Base-by-base conservation (phyloP, 2,797 vertebrate genomes). In the Meda fulgida region DNA sequence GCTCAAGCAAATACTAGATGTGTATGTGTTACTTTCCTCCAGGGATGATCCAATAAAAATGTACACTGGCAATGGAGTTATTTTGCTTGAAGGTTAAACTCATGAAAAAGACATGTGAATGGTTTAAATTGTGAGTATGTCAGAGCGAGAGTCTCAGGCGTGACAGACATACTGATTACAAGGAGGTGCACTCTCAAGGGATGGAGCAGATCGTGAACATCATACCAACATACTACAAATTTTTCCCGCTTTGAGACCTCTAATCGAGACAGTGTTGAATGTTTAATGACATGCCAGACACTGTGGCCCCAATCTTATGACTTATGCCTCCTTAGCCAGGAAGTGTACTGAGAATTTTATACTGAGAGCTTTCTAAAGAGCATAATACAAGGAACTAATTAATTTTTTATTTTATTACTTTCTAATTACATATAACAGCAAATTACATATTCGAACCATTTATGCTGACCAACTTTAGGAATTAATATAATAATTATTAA, bases 271-370 rank as follows among this genome's bases (percentile, higher is more conserved):
- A 46, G 71, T 88, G 85, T 77, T 89, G 87, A 89, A 89, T 88
- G 82, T 88, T 88, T 89, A 84, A 89, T 87, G 87, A 84, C 81
- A 85, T 86, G 82, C 84, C 85, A 88, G 87, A 82, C 87, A 85
- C 78, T 34, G 79, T 72, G 85, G 84, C 84, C 81, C 79, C 80
- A 86, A 84, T 88, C 84, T 86, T 88, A 82, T 88, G 86, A 87
- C 79, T 86, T 86, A 84, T 84, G 85, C 71, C 77, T 85, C 71
- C 83, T 75, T 55, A 75, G 80, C 66, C 75, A 58, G 51, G 48
- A 69, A 66, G 75, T 43, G 48, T 76, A 79, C 69, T 19, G 58
- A 38, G 16, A 80, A 84, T 79, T 89, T 84, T 87, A 85, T 60
- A 58, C n/a, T 85, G 78, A 85, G 85, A 73, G 78, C 63, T 81